These are phyloP conservation scores for Chrysogorgia sp. DNA, from an alignment of 92 coral and sea anemone genomes.

Conservation along the genomic window DNA sequence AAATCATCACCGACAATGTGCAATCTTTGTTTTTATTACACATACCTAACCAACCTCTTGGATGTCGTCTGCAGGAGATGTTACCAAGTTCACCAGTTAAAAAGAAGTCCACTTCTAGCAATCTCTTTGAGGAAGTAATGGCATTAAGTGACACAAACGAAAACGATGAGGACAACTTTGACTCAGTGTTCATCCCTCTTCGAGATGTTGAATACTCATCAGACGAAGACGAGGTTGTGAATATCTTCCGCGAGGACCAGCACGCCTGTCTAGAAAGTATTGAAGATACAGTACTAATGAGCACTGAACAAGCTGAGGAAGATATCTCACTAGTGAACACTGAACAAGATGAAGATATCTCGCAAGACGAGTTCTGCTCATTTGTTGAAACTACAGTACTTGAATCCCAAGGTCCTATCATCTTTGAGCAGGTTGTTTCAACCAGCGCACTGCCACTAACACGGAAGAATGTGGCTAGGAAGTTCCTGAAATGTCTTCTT, in stretches of 20 bases:
- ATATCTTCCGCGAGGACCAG: too few relatives aligned
- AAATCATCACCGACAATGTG: background rate
- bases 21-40: background rate
- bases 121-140: background rate
- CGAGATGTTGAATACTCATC: slow-evolving; percentile 27
- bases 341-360: slow-evolving; percentile 24
- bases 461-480: slow-evolving; percentile 22
- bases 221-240: slow-evolving; percentile 19
- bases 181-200: slow-evolving; percentile 12
- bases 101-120: background rate
- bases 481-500: slow-evolving; percentile 28
- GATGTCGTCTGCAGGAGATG: background rate
- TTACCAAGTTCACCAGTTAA: background rate
- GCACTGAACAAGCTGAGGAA: too few relatives aligned
- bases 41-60: background rate
- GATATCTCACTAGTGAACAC: background rate
- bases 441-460: background rate
- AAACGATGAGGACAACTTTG: slow-evolving; percentile 2
- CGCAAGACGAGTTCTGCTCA: slow-evolving; percentile 18
- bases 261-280: too few relatives aligned
- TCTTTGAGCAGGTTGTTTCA: background rate
- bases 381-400: slow-evolving; percentile 14
- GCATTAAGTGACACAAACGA: background rate
- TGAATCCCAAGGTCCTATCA: background rate
- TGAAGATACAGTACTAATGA: too few relatives aligned